Percentiles rank a stretch among this genome's conserved stretches.
Conservation (phyloP, 1,140 invertebrate genomes). For the Macrobrachium rosenbergii region DNA sequence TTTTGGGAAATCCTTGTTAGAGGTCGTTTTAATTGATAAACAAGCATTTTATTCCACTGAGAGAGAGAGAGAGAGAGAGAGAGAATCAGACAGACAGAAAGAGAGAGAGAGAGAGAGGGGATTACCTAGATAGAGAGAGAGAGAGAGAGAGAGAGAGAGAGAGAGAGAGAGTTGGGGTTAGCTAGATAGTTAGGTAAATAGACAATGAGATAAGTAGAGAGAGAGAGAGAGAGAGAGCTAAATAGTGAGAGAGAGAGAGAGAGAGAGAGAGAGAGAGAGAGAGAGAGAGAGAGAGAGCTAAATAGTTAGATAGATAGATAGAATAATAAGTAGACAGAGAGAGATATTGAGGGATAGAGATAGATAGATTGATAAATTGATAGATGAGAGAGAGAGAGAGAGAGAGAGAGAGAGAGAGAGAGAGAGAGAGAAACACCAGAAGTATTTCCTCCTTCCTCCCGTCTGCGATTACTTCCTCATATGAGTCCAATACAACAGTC, state of each 20-base stretch:
- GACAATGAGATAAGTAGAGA: neutral
- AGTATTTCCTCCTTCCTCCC: too few relatives aligned
- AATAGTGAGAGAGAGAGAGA: constrained; percentile 41
- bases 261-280: constrained; percentile 39
- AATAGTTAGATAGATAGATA: constrained; percentile 34
- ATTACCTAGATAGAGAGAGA: neutral
- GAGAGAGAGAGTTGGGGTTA: neutral
- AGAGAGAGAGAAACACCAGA: constrained; percentile 23
- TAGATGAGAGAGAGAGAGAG: constrained; percentile 43
- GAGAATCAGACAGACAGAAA: too few relatives aligned
- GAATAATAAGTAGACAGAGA: constrained; percentile 33
- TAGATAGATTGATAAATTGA: too few relatives aligned
- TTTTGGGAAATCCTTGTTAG: neutral
- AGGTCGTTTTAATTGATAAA: neutral
- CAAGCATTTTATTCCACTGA: too few relatives aligned
- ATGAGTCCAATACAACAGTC: neutral
- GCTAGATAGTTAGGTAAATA: too few relatives aligned
- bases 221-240: constrained; percentile 1
- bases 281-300: constrained; percentile 32
- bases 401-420: constrained; percentile 35
- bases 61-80: constrained; percentile 26
- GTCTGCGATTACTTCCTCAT: too few relatives aligned
- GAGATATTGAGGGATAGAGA: constrained; percentile 20
- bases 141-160: constrained; percentile 14
- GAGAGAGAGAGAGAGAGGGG: constrained; percentile 14